These are phyloP conservation scores for Hippocampus abdominalis DNA, from an alignment of 2,113 vertebrate genomes.

Conservation along the genomic window DNA sequence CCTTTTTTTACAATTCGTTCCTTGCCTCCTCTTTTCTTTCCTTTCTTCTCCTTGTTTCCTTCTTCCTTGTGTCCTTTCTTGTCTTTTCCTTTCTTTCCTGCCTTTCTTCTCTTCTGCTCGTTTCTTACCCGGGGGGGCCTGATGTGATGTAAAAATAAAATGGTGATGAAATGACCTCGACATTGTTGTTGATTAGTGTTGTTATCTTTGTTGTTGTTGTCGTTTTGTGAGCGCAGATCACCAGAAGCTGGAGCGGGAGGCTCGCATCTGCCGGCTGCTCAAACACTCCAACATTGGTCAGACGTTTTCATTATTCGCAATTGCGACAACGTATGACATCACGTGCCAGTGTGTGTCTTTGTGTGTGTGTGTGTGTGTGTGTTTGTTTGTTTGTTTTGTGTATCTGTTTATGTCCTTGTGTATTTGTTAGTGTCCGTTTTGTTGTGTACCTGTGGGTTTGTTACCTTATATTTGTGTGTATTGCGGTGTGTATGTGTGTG, in stretches of 20 bases:
- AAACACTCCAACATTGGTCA: constrained; percentile 96
- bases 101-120: no score
- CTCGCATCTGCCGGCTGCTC: constrained; percentile 90
- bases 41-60: background rate
- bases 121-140: no score
- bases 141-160: no score
- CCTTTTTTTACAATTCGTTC: fast-evolving
- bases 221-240: constrained; percentile 74
- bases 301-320: constrained; percentile 23
- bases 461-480: no score
- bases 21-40: no score
- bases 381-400: background rate
- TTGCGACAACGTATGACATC: no score
- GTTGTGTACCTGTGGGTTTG: no score
- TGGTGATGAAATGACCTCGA: no score
- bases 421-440: no score
- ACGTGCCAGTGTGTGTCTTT: no score
- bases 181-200: background rate
- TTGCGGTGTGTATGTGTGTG: no score
- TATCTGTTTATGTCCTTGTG: no score
- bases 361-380: background rate
- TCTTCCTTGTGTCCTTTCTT: background rate
- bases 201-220: background rate
- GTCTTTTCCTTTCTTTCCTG: background rate
- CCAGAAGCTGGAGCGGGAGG: constrained; percentile 95